These are phyloP conservation scores for Timema cristinae DNA, from an alignment of 2,888 invertebrate species.

Conservation along the genomic window DNA sequence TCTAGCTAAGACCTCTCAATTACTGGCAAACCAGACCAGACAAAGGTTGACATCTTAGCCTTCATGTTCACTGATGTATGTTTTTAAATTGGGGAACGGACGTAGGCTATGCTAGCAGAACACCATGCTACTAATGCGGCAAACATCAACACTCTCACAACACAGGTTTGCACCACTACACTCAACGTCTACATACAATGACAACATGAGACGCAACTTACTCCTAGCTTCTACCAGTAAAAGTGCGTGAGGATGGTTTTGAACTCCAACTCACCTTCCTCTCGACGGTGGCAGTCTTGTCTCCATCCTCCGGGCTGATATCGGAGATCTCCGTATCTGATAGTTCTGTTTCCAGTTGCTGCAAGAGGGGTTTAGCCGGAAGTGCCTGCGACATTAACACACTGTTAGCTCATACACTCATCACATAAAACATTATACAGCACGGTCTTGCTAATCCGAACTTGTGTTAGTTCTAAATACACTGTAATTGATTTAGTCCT, in stretches of 20 bases:
- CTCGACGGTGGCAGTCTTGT: conserved; percentile 70
- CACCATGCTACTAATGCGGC: not conserved
- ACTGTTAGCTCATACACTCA: too few species aligned
- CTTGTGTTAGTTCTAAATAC: too few species aligned
- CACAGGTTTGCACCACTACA: not conserved
- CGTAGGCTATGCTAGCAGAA: not conserved
- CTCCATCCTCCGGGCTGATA: conserved; percentile 73
- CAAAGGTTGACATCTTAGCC: too few species aligned
- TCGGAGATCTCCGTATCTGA: conserved; percentile 86
- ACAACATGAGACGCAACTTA: too few species aligned
- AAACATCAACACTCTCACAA: not conserved
- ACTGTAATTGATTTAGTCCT: too few species aligned
- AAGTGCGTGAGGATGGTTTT: not conserved
- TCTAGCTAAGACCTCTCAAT: too few species aligned
- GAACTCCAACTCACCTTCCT: conserved; percentile 48
- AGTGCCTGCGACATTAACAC: conserved; percentile 41
- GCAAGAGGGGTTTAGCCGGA: conserved; percentile 62
- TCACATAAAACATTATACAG: too few species aligned
- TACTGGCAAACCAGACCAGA: too few species aligned
- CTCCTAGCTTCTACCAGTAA: not conserved
- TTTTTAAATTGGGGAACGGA: too few species aligned
- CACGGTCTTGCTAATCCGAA: too few species aligned
- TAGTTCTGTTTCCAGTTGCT: conserved; percentile 68
- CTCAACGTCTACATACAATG: not conserved
- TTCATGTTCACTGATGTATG: too few species aligned